Base-by-base conservation (phyloP, 2,113 vertebrate genomes). In the Emydocephalus ijimae region DNA sequence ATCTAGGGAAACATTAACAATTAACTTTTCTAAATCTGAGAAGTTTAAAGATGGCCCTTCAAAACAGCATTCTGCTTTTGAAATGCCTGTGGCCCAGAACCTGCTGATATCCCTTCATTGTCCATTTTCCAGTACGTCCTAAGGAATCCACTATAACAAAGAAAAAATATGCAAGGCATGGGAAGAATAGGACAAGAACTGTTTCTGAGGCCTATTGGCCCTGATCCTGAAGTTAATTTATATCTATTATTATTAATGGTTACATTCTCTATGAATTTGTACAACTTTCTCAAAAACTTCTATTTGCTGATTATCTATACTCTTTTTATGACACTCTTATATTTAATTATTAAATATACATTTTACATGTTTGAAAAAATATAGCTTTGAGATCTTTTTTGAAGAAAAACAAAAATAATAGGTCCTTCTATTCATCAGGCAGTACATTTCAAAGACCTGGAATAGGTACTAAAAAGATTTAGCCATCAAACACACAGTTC, bases 91-190 rank as follows among this genome's bases (percentile, higher is more conserved):
- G 94, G 94, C 93, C 94, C 93, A 92, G 88, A 91, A 89, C 48
- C 92, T 43, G 87, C 55, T 92, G 89, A 81, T 89, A 64, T 90
- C 89, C 90, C 43, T 3, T 61, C 92, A 93, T 94, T 54, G 91
- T 93, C 90, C 91, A 93, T 88, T 92, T 87, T 91, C 89, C 91
- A 94, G 91, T 0, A 4, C 11, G 92, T 86, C 59, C 93, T 92
- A 91, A 87, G 94, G 34, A 48, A 88, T 89, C 91, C 88, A 88
- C 94, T 95, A 87, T 54, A 93, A 95, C 87, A 95, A 90, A 95
- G n/a, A 96, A 56, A 95, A 91, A 93, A 18, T 34, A 57, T 87
- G 91, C 90, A 61, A 90, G 56, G 85, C 59, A 92, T 59, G 39
- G 91, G 85, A 23, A 89, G 29, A 92, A 81, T 59, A 81, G 3